phyloP scores from a whole-genome alignment of 2,888 invertebrate species.

The Lepidochrysops patricia region DNA sequence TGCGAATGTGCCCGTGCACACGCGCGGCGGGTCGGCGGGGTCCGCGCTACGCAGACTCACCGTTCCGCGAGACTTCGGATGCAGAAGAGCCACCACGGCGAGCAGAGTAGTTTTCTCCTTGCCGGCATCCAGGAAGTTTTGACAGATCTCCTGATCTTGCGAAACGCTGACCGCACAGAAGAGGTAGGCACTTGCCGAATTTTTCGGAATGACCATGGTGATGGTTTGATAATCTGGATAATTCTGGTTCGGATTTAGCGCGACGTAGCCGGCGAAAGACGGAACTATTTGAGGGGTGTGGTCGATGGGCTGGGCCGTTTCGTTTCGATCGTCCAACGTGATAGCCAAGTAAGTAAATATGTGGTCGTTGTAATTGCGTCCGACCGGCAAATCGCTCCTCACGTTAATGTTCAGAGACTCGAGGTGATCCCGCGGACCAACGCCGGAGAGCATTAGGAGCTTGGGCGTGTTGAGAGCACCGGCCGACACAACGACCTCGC shows the following conservation, averaged over 20 bases:
- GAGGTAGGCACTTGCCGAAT: conserved; percentile 24
- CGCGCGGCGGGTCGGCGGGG: conserved; percentile 30
- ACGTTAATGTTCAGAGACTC: conserved; percentile 9
- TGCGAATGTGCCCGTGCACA: conserved; percentile 29
- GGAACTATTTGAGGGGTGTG: conserved; percentile 23
- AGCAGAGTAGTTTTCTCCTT: conserved; percentile 24
- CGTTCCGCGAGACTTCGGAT: conserved; percentile 32
- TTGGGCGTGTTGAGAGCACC: conserved; percentile 38
- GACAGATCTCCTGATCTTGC: conserved; percentile 29
- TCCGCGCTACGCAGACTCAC: conserved; percentile 30
- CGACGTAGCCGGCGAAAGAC: conserved; percentile 24
- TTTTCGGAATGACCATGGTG: conserved; percentile 26
- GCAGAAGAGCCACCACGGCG: conserved; percentile 24
- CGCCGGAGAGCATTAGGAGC: conserved; percentile 40
- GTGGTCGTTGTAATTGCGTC: neutral
- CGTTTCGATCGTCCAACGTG: conserved; percentile 19
- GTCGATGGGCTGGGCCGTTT: conserved; percentile 14
- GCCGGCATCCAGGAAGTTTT: conserved; percentile 24
- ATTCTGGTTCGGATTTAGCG: conserved; percentile 24
- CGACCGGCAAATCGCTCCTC: neutral
- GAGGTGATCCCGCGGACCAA: conserved; percentile 38
- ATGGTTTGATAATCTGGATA: conserved; percentile 32
- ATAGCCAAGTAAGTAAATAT: conserved; percentile 7
- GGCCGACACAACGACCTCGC: conserved; percentile 38
- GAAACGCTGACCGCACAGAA: conserved; percentile 30